Base-by-base conservation (phyloP, 2,113 vertebrate species). In the Rhea pennata region DNA sequence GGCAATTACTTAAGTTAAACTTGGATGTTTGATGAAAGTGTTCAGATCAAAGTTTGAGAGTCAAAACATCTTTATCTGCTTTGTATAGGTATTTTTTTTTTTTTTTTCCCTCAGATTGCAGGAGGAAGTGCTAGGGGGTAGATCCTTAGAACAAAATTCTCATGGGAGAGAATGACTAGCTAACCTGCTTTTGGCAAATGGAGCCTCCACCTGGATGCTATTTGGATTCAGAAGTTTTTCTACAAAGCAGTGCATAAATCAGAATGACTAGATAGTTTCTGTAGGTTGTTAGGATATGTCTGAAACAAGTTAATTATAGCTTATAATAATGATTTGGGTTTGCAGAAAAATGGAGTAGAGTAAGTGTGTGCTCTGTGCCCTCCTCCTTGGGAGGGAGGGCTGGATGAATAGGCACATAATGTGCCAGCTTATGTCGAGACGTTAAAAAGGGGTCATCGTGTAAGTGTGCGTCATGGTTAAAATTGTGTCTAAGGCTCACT, bases 391-490 rank as follows among this genome's bases (percentile, higher is more conserved):
- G n/a, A 50, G 22, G 40, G 64, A 46, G 10, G 48, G 16, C 1
- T 1, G 50, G 70, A 22, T 14, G 24, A 36, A 29, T 15, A 74
- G 15, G 20, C 20, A 17, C 12, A 15, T 50, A n/a, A 13, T 24
- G 8, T 23, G 42, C 24, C 5, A 3, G 10, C 4, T 31, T 10
- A 11, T 1, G 5, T 33, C 19, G 42, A 81, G n/a, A 4, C 29
- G 20, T 12, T 12, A 51, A 3, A 5, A 40, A 59, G 39, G 23
- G 33, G n/a, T 56, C 31, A n/a, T 58, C 46, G 46, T 3, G 0
- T 17, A 48, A 61, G 36, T 13, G 33, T 10, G 11, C 0, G 0
- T 24, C 2, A 2, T 2, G 14, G 56, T 48, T 69, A 70, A 44
- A 76, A 22, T 0, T 0, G 8, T 22, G 73, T 21, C 71, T 50